phyloP scores from a whole-genome alignment of 1,140 invertebrate species.

The Bradysia coprophila region DNA sequence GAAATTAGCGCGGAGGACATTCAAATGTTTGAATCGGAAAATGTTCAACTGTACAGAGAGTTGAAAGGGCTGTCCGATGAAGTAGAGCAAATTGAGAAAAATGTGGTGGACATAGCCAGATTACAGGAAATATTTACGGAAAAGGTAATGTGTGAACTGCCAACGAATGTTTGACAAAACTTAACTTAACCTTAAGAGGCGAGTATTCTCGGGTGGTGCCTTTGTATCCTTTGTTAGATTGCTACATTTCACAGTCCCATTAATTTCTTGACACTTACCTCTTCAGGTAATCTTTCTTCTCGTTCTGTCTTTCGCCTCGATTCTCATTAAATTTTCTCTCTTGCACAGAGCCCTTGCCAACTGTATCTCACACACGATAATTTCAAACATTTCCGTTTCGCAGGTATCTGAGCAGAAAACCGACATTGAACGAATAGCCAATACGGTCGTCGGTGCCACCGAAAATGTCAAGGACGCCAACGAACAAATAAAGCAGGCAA shows the following conservation, averaged over 20 bases:
- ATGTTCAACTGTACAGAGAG: slow-evolving; percentile 65
- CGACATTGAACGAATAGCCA: slow-evolving; percentile 77
- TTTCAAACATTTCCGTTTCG: slow-evolving; percentile 1
- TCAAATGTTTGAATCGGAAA: slow-evolving; percentile 78
- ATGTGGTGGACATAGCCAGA: slow-evolving; percentile 88
- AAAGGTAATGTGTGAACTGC: slow-evolving; percentile 45
- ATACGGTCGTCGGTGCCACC: slow-evolving; percentile 72
- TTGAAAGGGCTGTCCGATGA: slow-evolving; percentile 60
- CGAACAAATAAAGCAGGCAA: slow-evolving; percentile 89
- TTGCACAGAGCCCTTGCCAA: not conserved
- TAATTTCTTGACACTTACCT: too few relatives aligned
- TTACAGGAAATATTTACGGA: slow-evolving; percentile 95
- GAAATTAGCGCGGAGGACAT: slow-evolving; percentile 69
- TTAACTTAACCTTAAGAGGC: too few relatives aligned
- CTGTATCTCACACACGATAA: too few relatives aligned
- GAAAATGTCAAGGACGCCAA: slow-evolving; percentile 94
- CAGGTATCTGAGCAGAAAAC: slow-evolving; percentile 72
- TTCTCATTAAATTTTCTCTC: not conserved
- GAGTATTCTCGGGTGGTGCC: too few relatives aligned
- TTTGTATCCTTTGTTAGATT: not conserved
- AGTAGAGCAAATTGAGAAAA: slow-evolving; percentile 74
- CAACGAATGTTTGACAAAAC: not conserved
- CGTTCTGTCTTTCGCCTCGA: too few relatives aligned
- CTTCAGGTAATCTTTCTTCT: too few relatives aligned
- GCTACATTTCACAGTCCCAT: slow-evolving; percentile 1